A percentile compares a stretch with the other conserved stretches of the same genome.
phyloP scores from a whole-genome alignment of 1,140 invertebrate genomes.

The Chlorops oryzae region DNA sequence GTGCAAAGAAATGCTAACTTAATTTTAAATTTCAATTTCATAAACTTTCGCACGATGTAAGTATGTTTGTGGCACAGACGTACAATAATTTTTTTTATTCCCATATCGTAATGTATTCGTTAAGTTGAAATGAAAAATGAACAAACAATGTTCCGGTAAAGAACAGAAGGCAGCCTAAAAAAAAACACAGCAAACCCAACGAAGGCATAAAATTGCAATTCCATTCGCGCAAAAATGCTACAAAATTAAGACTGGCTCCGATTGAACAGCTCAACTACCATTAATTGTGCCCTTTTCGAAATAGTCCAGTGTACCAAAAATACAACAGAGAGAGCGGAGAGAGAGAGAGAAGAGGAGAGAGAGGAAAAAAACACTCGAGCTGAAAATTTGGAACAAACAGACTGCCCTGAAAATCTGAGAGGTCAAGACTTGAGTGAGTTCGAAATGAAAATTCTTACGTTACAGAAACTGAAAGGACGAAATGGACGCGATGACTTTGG shows the following conservation, averaged over 20 bases:
- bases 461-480: constrained; percentile 6
- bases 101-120: too few species aligned
- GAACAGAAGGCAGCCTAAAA: too few species aligned
- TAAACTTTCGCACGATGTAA: too few species aligned
- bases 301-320: constrained; percentile 12
- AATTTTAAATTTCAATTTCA: too few species aligned
- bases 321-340: not conserved
- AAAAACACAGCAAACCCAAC: too few species aligned
- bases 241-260: constrained; percentile 35
- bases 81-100: too few species aligned
- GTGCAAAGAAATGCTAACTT: constrained; percentile 2
- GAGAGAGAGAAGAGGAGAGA: not conserved
- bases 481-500: too few species aligned
- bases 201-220: too few species aligned
- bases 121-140: too few species aligned
- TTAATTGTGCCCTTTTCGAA: constrained; percentile 38
- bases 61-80: too few species aligned
- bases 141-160: too few species aligned
- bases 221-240: too few species aligned
- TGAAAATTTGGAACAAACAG: not conserved
- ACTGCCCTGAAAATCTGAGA: not conserved
- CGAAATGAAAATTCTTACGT: constrained; percentile 8
- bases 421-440: constrained; percentile 12
- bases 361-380: not conserved
- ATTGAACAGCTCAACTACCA: constrained; percentile 48